Evolutionary conservation across 2,888 invertebrate genomes (phyloP), one percentile per base, ranked within the genome.

Genomic region (Netelia inedita): DNA sequence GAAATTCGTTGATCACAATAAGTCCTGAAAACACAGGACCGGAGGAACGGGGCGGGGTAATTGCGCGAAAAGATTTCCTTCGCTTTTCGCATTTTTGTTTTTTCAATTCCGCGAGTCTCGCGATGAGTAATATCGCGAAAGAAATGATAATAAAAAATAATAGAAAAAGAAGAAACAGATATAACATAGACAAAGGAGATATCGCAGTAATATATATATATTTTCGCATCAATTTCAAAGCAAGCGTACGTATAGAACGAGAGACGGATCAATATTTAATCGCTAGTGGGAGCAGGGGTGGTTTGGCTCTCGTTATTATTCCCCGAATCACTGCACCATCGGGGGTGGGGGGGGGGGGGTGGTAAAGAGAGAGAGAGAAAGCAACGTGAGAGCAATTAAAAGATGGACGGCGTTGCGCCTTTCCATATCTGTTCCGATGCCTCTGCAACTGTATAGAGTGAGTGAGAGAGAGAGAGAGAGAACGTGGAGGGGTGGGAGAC

Each of bases 361-460:
- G 53, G n/a, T 11, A 53, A n/a, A 75, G 87, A 85, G 83, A 85
- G 78, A 88, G 88, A 83, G 53, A 53, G n/a, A 50, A 0, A 50
- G 53, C 11, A n/a, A 85, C 74, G 87, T 83, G 82, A 85, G 79
- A 89, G 87, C 88, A 88, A 88, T 89, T 89, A 88, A 89, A 88
- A 87, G 85, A 88, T 83, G 79, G 83, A 73, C 66, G 85, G 85
- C 46, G 28, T 74, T 28, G 63, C 69, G 63, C 61, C 61, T 79
- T 74, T 66, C 53, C n/a, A 21, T 21, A 80, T 23, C 59, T 71
- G 72, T 65, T 75, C 28, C 75, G 50, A 61, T 74, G 43, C 55
- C 55, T 66, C 69, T 35, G 59, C 69, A 65, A 57, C 41, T 2
- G 75, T 35, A 14, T 10, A 46, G 11, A 46, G 46, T 5, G 14